phyloP scores from a whole-genome alignment of 2,113 vertebrate species.

The Heterocephalus glaber region DNA sequence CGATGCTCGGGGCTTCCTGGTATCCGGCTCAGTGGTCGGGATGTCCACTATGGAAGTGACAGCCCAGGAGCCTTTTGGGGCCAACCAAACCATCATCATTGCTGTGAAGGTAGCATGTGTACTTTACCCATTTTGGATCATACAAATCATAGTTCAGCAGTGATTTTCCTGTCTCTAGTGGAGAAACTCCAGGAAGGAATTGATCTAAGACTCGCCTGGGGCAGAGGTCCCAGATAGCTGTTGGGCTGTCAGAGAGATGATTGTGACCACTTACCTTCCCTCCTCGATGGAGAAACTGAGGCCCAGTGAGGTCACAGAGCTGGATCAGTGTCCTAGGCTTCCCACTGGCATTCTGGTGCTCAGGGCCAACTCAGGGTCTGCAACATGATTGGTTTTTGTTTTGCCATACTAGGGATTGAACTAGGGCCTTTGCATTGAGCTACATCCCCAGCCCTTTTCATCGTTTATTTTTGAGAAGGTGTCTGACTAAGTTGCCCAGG shows the following conservation, averaged over 20 bases:
- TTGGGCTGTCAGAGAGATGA: too few species aligned
- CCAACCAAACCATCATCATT: constrained; percentile 85
- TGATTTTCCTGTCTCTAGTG: background rate
- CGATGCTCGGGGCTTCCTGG: constrained; percentile 91
- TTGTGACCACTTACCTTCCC: background rate
- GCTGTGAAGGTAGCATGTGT: constrained; percentile 84
- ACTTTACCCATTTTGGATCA: background rate
- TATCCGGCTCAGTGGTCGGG: constrained; percentile 89
- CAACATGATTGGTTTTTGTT: background rate
- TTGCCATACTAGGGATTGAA: background rate
- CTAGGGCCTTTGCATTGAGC: background rate
- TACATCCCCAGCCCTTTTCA: background rate
- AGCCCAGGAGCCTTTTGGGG: constrained; percentile 90
- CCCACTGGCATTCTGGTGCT: fast-evolving
- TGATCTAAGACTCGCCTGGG: background rate
- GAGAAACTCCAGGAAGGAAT: background rate
- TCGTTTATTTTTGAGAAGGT: background rate
- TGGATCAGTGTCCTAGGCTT: background rate
- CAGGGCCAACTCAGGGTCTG: background rate
- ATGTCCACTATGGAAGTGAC: constrained; percentile 90
- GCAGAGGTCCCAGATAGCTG: background rate
- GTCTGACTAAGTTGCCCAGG: background rate
- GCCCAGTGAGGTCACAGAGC: background rate
- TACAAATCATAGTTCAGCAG: fast-evolving
- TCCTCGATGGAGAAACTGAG: background rate